Evolutionary conservation across 2,888 invertebrate species (phyloP).

Genomic region (Drosophila meridiana): DNA sequence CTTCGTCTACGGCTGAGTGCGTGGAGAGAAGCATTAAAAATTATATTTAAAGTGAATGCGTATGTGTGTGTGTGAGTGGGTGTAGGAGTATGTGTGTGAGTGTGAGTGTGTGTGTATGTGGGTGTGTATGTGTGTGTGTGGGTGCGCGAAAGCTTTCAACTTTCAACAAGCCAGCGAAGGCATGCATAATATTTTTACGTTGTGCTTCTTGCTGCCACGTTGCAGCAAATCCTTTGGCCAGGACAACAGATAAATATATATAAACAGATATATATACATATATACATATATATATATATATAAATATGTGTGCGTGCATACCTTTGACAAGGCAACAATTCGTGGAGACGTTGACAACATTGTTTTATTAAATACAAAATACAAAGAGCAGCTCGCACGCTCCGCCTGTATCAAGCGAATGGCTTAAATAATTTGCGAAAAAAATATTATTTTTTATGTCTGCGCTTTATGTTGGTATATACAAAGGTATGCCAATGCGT

Average conservation of each 20-base stretch:
- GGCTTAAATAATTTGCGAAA: constrained; percentile 51
- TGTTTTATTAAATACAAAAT: constrained; percentile 70
- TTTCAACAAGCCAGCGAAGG: constrained; percentile 37
- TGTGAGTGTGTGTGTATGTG: neutral
- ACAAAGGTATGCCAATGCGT: neutral
- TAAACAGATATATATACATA: neutral
- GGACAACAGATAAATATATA: neutral
- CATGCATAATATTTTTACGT: constrained; percentile 33
- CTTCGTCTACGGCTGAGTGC: constrained; percentile 6
- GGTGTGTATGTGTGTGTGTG: neutral
- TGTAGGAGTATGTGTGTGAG: neutral
- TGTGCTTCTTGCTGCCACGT: constrained; percentile 10
- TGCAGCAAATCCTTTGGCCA: constrained; percentile 31
- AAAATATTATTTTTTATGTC: constrained; percentile 1
- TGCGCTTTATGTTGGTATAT: neutral
- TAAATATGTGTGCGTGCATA: constrained; percentile 10
- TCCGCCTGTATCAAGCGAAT: constrained; percentile 5
- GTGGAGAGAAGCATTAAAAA: constrained; percentile 44
- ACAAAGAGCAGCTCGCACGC: constrained; percentile 19
- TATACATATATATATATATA: neutral
- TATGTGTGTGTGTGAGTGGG: neutral
- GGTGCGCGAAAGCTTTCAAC: constrained; percentile 55
- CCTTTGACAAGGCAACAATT: constrained; percentile 43
- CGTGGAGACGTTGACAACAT: constrained; percentile 48
- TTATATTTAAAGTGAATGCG: constrained; percentile 39